These are phyloP conservation scores for Luehdorfia chinensis DNA, from an alignment of 1,140 invertebrate species.

Conservation along the genomic window DNA sequence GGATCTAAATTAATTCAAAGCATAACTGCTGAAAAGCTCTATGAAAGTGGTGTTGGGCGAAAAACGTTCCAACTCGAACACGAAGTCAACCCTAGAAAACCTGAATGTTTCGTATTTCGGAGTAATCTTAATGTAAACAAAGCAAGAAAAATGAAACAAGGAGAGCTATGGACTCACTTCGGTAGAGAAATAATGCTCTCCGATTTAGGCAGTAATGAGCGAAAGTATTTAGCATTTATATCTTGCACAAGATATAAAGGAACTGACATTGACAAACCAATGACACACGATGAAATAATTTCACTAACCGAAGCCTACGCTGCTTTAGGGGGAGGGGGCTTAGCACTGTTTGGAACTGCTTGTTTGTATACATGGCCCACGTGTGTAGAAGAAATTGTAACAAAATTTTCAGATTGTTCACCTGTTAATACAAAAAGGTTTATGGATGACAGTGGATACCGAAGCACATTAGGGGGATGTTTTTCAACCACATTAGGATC, in stretches of 20 bases:
- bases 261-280: slow-evolving; percentile 77
- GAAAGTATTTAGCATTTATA: slow-evolving; percentile 93
- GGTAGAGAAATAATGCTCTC: slow-evolving; percentile 87
- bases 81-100: slow-evolving; percentile 78
- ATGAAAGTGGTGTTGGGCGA: slow-evolving; percentile 86
- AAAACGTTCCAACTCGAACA: slow-evolving; percentile 90
- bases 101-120: slow-evolving; percentile 83
- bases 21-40: slow-evolving; percentile 92
- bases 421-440: slow-evolving; percentile 83
- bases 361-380: slow-evolving; percentile 95
- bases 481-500: slow-evolving; percentile 95
- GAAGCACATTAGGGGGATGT: slow-evolving; percentile 90
- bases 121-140: slow-evolving; percentile 84
- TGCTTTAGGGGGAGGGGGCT: slow-evolving; percentile 91
- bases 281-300: slow-evolving; percentile 86
- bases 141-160: slow-evolving; percentile 85
- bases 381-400: slow-evolving; percentile 82
- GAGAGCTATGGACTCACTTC: slow-evolving; percentile 91
- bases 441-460: slow-evolving; percentile 94
- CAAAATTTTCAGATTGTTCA: slow-evolving; percentile 76
- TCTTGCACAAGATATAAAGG: slow-evolving; percentile 90
- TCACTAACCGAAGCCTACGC: slow-evolving; percentile 89
- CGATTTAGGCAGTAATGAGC: slow-evolving; percentile 79
- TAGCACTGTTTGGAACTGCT: slow-evolving; percentile 93
- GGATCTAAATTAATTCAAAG: slow-evolving; percentile 90